These are phyloP conservation scores for Oscheius myriophilus DNA, from an alignment of 2,888 invertebrate species.

Conservation along the genomic window DNA sequence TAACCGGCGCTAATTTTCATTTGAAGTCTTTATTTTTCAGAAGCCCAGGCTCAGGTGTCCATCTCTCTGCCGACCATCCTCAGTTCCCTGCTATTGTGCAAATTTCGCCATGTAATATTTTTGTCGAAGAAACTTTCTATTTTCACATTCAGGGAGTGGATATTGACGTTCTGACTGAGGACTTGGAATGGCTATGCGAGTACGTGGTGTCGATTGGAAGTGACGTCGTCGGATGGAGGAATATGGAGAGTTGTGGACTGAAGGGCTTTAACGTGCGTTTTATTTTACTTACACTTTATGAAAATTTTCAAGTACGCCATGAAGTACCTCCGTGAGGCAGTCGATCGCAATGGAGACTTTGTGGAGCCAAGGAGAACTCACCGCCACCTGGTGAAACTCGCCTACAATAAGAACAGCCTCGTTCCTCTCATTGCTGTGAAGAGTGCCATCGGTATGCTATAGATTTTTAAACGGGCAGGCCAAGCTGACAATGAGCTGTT, in stretches of 20 bases:
- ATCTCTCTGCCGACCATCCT: slow-evolving; percentile 53
- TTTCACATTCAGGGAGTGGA: slow-evolving; percentile 28
- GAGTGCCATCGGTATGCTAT: slow-evolving; percentile 51
- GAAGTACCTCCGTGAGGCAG: slow-evolving; percentile 9
- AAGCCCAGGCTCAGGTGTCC: slow-evolving; percentile 59
- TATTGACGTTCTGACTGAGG: slow-evolving; percentile 34
- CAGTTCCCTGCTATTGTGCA: slow-evolving; percentile 54
- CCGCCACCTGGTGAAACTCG: slow-evolving; percentile 51
- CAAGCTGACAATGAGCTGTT: no score
- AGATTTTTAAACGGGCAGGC: no score
- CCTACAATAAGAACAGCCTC: slow-evolving; percentile 61
- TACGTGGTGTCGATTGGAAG: slow-evolving; percentile 40
- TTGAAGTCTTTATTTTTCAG: slow-evolving; percentile 34
- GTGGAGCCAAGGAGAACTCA: slow-evolving; percentile 33
- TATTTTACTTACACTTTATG: not conserved
- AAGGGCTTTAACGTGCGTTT: slow-evolving; percentile 15
- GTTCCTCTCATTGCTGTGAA: slow-evolving; percentile 53
- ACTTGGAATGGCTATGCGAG: slow-evolving; percentile 47
- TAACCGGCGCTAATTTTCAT: no score
- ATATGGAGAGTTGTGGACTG: slow-evolving; percentile 2
- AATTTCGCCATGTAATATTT: slow-evolving; percentile 42
- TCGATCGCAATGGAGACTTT: slow-evolving; percentile 20
- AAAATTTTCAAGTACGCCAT: slow-evolving; percentile 30
- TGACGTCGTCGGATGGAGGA: slow-evolving; percentile 49
- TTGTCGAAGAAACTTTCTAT: not conserved